Percentiles rank a stretch among this genome's conserved stretches.
phyloP scores from a whole-genome alignment of 2,888 invertebrate genomes.

The Ochropacha duplaris region DNA sequence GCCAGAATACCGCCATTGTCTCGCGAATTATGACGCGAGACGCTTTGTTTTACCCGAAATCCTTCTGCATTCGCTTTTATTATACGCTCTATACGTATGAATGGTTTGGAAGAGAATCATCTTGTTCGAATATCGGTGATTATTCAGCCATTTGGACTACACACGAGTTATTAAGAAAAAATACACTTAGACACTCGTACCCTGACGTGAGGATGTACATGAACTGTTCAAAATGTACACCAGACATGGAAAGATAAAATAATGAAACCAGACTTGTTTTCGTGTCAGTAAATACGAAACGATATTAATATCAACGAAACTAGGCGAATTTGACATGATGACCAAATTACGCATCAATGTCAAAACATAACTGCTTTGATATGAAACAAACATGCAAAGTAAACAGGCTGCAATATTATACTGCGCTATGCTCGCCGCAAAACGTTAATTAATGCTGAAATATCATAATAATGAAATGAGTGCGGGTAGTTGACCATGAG shows the following conservation, averaged over 20 bases:
- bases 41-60: slow-evolving; percentile 31
- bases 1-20: slow-evolving; percentile 40
- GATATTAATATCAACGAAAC: background rate
- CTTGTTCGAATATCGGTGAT: too few species aligned
- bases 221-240: too few species aligned
- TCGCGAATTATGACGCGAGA: slow-evolving; percentile 33
- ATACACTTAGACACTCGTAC: background rate
- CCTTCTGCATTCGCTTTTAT: slow-evolving; percentile 22
- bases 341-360: slow-evolving; percentile 7
- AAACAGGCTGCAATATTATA: slow-evolving; percentile 10
- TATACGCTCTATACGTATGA: background rate
- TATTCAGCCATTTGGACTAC: too few species aligned
- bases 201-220: too few species aligned
- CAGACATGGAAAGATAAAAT: too few species aligned
- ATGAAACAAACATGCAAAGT: slow-evolving; percentile 14
- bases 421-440: slow-evolving; percentile 8
- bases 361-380: slow-evolving; percentile 7
- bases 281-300: background rate
- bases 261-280: slow-evolving; percentile 2
- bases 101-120: background rate
- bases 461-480: slow-evolving; percentile 23
- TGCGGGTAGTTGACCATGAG: background rate
- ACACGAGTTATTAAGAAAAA: background rate
- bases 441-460: slow-evolving; percentile 30
- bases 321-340: background rate